Evolutionary conservation across 2,113 vertebrate species (phyloP).

Genomic region (Odocoileus hemionus): DNA sequence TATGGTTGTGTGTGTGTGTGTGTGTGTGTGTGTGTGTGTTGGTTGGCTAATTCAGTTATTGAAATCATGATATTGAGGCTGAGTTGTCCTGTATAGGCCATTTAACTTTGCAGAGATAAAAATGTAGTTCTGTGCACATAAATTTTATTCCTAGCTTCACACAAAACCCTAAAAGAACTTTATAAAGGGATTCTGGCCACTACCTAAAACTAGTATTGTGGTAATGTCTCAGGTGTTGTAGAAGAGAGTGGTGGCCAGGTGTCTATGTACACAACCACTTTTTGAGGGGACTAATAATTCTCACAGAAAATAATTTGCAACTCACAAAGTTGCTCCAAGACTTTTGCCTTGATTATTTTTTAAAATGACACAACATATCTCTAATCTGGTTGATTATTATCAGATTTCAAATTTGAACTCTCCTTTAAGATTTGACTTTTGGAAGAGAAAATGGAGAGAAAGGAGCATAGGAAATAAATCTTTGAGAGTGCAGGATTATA

Average conservation of each 20-base stretch:
- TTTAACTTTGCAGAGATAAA: background rate
- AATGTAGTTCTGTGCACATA: background rate
- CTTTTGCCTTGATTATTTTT: background rate
- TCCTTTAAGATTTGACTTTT: constrained; percentile 1
- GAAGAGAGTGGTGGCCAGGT: background rate
- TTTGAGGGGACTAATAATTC: background rate
- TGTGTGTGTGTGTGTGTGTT: background rate
- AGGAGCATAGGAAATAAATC: background rate
- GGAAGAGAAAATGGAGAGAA: background rate
- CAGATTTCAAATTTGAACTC: background rate
- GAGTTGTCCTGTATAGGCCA: background rate
- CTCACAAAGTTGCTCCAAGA: background rate
- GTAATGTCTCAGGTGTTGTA: background rate
- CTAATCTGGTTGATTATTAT: constrained; percentile 13
- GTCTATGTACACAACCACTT: background rate
- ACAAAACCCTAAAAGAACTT: background rate
- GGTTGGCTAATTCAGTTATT: background rate
- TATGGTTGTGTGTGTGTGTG: background rate
- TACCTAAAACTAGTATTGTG: background rate
- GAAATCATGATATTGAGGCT: background rate
- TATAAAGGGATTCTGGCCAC: background rate
- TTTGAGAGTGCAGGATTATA: background rate
- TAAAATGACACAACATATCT: background rate
- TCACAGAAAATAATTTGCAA: background rate
- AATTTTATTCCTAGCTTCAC: background rate